Conservation (phyloP, 2,113 vertebrate genomes). For the Siniperca knerii region DNA sequence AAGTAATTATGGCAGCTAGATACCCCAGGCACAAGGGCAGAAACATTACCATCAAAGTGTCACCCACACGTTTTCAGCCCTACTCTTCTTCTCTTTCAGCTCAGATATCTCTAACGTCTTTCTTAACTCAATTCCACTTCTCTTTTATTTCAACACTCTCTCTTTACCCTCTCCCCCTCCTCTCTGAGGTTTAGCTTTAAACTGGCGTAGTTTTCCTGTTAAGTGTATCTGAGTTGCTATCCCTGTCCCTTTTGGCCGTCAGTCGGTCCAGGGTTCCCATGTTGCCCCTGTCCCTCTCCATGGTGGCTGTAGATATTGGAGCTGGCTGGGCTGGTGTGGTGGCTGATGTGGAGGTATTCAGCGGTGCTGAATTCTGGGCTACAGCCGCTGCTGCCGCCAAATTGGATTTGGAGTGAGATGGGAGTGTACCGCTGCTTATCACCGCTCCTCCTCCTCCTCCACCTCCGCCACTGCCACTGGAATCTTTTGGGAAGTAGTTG, state of each 20-base stretch:
- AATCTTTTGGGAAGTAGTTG: slow-evolving; percentile 92
- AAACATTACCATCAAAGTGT: slow-evolving; percentile 12
- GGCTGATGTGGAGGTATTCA: slow-evolving; percentile 85
- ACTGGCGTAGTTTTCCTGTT: slow-evolving; percentile 95
- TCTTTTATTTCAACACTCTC: background rate
- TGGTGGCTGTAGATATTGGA: slow-evolving; percentile 81
- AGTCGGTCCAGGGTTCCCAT: slow-evolving; percentile 82
- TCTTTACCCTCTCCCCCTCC: background rate
- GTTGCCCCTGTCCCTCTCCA: slow-evolving; percentile 84
- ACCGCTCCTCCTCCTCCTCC: slow-evolving; percentile 58
- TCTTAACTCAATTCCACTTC: background rate
- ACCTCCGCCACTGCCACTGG: slow-evolving; percentile 62
- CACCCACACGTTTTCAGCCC: slow-evolving; percentile 44
- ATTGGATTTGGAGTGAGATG: slow-evolving; percentile 86
- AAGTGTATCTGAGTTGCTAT: slow-evolving; percentile 91
- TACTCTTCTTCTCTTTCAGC: slow-evolving; percentile 4
- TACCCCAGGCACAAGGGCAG: slow-evolving; percentile 50
- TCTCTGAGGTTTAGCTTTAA: slow-evolving; percentile 54
- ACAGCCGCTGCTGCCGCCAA: slow-evolving; percentile 75
- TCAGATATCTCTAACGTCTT: background rate
- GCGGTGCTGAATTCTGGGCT: slow-evolving; percentile 78
- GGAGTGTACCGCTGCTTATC: slow-evolving; percentile 82
- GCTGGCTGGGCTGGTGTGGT: slow-evolving; percentile 76
- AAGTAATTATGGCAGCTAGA: slow-evolving; percentile 59
- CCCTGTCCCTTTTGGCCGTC: slow-evolving; percentile 83